These are phyloP conservation scores for Agelas oroides DNA, from an alignment of 37 sponge, comb jelly and placozoan species.

Conservation along the genomic window DNA sequence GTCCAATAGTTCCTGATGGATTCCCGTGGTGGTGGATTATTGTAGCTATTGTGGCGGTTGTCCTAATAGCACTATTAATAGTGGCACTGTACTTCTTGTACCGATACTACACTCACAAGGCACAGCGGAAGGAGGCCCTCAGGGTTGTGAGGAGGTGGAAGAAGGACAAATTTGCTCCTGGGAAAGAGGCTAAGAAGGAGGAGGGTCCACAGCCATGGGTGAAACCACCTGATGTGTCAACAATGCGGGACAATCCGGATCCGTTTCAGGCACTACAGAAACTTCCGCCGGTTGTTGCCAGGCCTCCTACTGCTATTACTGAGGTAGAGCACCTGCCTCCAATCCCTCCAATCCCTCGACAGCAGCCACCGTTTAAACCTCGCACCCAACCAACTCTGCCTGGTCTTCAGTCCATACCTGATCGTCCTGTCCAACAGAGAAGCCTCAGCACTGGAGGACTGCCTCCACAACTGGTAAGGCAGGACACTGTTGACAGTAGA, in stretches of 20 bases:
- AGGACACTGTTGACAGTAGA: too few species aligned
- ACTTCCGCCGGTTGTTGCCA: constrained; percentile 37
- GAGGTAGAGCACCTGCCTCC: constrained; percentile 68
- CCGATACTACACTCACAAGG: constrained; percentile 57
- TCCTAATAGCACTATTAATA: constrained; percentile 40
- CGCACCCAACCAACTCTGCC: constrained; percentile 29
- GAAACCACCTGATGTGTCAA: constrained; percentile 60
- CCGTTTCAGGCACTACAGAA: constrained; percentile 71
- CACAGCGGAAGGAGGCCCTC: constrained; percentile 61
- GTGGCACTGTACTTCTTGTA: constrained; percentile 60
- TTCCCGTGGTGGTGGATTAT: constrained; percentile 65
- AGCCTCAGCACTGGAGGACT: constrained; percentile 18
- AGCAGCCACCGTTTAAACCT: constrained; percentile 63
- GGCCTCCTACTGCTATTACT: constrained; percentile 68
- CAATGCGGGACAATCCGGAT: constrained; percentile 81
- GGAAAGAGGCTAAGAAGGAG: constrained; percentile 68
- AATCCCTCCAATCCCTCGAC: constrained; percentile 36
- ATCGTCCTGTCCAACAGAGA: constrained; percentile 6
- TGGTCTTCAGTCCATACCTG: constrained; percentile 9
- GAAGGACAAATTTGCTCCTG: constrained; percentile 69
- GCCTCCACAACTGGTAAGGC: constrained; percentile 58
- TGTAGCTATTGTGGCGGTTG: constrained; percentile 60
- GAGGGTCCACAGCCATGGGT: constrained; percentile 67
- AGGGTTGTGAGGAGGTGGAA: constrained; percentile 78
- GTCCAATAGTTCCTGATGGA: not conserved